Percentiles rank a stretch among this genome's conserved stretches.
These are phyloP conservation scores for Salminus brasiliensis DNA, from an alignment of 2,113 vertebrate genomes.

Conservation along the genomic window DNA sequence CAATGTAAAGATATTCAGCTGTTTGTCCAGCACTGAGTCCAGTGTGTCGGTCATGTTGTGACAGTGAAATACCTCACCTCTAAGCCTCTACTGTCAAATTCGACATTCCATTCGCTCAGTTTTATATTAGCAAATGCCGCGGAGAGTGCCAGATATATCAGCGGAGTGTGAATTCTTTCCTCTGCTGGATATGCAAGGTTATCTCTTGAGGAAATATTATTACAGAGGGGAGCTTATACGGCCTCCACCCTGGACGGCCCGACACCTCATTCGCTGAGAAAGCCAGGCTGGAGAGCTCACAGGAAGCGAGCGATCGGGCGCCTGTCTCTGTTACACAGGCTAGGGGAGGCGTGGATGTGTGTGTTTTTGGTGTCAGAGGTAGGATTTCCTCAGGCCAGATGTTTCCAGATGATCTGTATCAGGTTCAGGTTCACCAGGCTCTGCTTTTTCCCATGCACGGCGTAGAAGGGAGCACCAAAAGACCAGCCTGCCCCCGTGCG, in stretches of 20 bases:
- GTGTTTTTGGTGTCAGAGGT: constrained; percentile 5
- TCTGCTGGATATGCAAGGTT: constrained; percentile 18
- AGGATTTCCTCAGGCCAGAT: constrained; percentile 66
- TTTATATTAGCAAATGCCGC: constrained; percentile 19
- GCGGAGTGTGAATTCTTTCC: constrained; percentile 28
- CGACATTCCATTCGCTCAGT: constrained; percentile 40
- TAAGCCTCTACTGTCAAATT: neutral
- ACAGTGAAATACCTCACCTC: no score
- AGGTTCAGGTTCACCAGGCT: constrained; percentile 34
- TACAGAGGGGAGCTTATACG: constrained; percentile 45
- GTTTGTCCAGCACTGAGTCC: no score
- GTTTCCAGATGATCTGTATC: constrained; percentile 68
- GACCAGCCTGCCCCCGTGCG: constrained; percentile 28
- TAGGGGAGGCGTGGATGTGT: neutral
- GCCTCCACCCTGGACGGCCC: constrained; percentile 34
- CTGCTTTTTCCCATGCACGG: constrained; percentile 21
- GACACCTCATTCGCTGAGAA: constrained; percentile 14
- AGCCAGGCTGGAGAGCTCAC: neutral
- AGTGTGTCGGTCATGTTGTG: no score
- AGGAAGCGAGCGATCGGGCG: constrained; percentile 9
- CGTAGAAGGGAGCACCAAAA: constrained; percentile 17
- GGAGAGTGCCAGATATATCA: constrained; percentile 34
- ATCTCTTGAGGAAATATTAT: constrained; percentile 57
- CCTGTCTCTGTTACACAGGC: constrained; percentile 55
- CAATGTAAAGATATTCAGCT: no score